phyloP scores from a whole-genome alignment of 1,140 invertebrate genomes.

The Drosophila eugracilis region DNA sequence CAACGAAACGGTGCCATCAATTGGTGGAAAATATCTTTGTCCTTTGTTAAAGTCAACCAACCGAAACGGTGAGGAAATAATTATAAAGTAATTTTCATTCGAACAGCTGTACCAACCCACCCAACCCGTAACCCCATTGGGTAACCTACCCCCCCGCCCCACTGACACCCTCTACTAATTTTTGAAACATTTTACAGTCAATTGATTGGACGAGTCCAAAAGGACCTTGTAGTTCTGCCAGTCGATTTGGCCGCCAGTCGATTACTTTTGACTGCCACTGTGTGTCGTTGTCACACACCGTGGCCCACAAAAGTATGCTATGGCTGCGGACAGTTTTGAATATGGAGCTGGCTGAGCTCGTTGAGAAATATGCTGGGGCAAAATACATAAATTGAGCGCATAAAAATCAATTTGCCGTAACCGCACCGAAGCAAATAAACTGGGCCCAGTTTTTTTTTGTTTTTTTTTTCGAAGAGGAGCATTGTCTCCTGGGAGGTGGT shows the following conservation, averaged over 20 bases:
- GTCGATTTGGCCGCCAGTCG: conserved; percentile 16
- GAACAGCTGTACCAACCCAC: background rate
- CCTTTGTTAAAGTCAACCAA: background rate
- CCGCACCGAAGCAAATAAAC: conserved; percentile 71
- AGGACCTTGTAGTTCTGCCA: conserved; percentile 22
- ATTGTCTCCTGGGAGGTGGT: conserved; percentile 15
- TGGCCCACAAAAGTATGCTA: background rate
- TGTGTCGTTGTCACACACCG: background rate
- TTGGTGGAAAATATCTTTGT: background rate
- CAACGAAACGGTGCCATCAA: background rate
- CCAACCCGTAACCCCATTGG: background rate
- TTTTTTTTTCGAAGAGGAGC: too few species aligned
- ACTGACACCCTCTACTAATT: too few species aligned
- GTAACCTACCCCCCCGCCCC: background rate
- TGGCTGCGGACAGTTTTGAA: conserved; percentile 21
- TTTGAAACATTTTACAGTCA: conserved; percentile 65
- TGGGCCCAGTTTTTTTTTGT: conserved; percentile 14
- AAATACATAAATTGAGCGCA: conserved; percentile 75
- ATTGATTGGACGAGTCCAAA: conserved; percentile 48
- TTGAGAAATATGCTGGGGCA: conserved; percentile 23
- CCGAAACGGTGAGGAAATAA: conserved; percentile 6
- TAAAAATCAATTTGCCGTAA: conserved; percentile 82
- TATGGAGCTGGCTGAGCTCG: conserved; percentile 3
- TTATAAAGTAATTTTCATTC: background rate
- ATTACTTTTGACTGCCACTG: conserved; percentile 34